Evolutionary conservation across 2,888 invertebrate species (phyloP), one percentile per base, ranked within the genome.

Genomic region (Timandra comae): DNA sequence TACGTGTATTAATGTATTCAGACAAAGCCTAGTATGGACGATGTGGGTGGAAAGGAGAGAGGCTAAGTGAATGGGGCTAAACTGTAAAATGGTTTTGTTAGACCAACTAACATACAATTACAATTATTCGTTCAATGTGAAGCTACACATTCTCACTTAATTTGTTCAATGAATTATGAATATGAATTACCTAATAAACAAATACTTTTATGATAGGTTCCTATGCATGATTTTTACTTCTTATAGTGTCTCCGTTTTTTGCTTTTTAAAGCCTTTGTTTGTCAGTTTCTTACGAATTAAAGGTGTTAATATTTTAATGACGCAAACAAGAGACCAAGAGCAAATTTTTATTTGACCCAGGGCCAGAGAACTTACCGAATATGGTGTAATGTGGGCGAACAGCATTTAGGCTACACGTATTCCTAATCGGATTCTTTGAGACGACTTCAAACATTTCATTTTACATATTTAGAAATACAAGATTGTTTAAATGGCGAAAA

Each of bases 331-430:
- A 36, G 41, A 44, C 41, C 41, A 42, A 51, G 50, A 50, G 41
- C 41, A 45, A 49, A 41, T 41, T 47, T 54, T 59, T 49, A 63
- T 56, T 46, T 62, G 67, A 58, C 66, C 43, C 75, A 68, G 58
- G 68, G 69, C 60, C 67, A 54, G 55, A 54, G 56, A 56, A 56
- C 56, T 52, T 39, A 42, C 62, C 61, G 44, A 55, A 75, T 70
- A 75, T 56, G 76, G 80, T 42, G 22, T 43, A 30, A 43, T 39
- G 84, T 84, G 76, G 84, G 84, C 70, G 84, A 76, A 67, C 74
- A 52, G 64, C 76, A 78, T 79, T 77, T 71, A 57, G 65, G 62
- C 49, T 55, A 49, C 56, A 52, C 49, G 56, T 54, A 42, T 49
- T 54, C 54, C 49, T 59, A 62, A 56, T 62, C 64, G 62, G 67